phyloP scores from a whole-genome alignment of 2,113 vertebrate species.

The Cebidichthys violaceus region DNA sequence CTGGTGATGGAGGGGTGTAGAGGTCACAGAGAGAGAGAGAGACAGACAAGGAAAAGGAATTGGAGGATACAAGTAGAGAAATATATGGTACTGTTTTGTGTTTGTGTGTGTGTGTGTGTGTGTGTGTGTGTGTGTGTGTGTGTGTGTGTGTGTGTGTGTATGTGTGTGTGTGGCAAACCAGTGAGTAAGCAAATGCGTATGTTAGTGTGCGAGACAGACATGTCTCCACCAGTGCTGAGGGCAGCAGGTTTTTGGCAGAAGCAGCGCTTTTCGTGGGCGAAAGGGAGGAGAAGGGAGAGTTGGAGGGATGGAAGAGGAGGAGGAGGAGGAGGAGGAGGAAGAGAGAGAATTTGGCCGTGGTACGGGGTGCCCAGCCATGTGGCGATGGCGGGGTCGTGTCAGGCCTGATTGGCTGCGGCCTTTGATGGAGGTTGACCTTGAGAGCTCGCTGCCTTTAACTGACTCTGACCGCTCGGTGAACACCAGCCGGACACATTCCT shows the following conservation, averaged over 20 bases:
- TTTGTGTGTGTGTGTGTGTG: background rate
- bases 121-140: background rate
- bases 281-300: constrained; percentile 26
- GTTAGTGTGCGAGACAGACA: constrained; percentile 44
- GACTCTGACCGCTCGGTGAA: constrained; percentile 33
- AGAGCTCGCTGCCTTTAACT: constrained; percentile 47
- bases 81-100: background rate
- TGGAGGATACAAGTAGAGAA: constrained; percentile 20
- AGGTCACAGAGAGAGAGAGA: constrained; percentile 39
- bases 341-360: constrained; percentile 23
- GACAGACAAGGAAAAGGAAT: constrained; percentile 2
- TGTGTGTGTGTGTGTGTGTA: background rate
- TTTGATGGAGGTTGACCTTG: constrained; percentile 72
- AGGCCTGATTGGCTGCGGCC: constrained; percentile 45
- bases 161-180: constrained; percentile 6
- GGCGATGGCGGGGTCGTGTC: constrained; percentile 49
- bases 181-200: constrained; percentile 50
- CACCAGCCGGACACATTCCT: constrained; percentile 20
- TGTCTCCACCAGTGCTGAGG: constrained; percentile 60
- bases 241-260: constrained; percentile 69
- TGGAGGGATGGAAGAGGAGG: background rate
- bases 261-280: constrained; percentile 32
- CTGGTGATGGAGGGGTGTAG: constrained; percentile 20
- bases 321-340: background rate
- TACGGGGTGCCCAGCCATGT: constrained; percentile 30